phyloP scores from a whole-genome alignment of 2,888 invertebrate species.

The Coenonympha arcania region DNA sequence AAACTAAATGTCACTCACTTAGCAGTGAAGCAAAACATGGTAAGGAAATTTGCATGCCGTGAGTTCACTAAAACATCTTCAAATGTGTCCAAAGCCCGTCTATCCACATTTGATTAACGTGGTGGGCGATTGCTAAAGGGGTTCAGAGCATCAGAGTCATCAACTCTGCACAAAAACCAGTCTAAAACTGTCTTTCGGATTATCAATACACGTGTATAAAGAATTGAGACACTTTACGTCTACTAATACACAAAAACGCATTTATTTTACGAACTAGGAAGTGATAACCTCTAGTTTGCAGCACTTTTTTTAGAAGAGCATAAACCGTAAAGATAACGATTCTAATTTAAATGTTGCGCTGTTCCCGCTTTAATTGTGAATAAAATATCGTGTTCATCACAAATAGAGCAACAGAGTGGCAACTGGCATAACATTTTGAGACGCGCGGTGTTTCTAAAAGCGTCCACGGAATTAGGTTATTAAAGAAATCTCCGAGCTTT shows the following conservation, averaged over 20 bases:
- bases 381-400: constrained; percentile 7
- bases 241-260: no score
- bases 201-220: no score
- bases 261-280: no score
- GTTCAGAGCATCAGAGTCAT: no score
- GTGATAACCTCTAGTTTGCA: no score
- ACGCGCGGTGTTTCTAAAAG: constrained; percentile 26
- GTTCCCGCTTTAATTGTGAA: background rate
- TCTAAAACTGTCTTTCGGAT: no score
- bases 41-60: background rate
- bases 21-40: no score
- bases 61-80: background rate
- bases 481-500: constrained; percentile 32
- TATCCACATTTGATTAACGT: background rate
- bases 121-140: background rate
- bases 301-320: background rate
- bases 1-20: no score
- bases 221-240: no score
- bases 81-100: background rate
- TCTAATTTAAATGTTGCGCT: constrained; percentile 1
- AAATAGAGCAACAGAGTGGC: background rate
- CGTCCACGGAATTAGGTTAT: constrained; percentile 33
- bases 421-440: constrained; percentile 11
- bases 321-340: background rate
- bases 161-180: no score